Percentiles rank a stretch among this genome's conserved stretches.
Conservation (phyloP, 2,888 invertebrate genomes). For the Hesperia comma region DNA sequence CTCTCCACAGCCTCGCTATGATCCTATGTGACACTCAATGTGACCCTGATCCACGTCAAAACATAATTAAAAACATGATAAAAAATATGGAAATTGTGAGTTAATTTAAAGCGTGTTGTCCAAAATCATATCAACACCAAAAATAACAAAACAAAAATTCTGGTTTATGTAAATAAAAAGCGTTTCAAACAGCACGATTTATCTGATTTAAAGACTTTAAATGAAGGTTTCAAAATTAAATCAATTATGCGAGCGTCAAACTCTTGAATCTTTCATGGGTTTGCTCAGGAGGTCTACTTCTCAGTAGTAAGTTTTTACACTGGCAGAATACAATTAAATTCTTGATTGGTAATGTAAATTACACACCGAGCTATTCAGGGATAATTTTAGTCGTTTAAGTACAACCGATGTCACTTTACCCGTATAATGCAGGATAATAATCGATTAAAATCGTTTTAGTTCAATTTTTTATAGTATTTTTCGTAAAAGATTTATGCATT, state of each 20-base stretch:
- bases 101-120: too few species aligned
- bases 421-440: neutral
- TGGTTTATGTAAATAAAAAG: neutral
- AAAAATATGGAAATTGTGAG: too few species aligned
- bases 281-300: conserved; percentile 27
- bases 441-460: neutral
- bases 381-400: neutral
- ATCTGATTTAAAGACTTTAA: conserved; percentile 26
- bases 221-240: conserved; percentile 31
- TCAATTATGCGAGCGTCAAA: conserved; percentile 36
- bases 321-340: conserved; percentile 21
- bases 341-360: conserved; percentile 20
- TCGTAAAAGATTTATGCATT: too few species aligned
- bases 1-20: too few species aligned
- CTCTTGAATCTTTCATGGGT: conserved; percentile 32
- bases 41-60: too few species aligned
- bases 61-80: too few species aligned
- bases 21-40: too few species aligned
- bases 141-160: too few species aligned
- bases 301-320: conserved; percentile 20
- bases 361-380: neutral
- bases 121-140: too few species aligned
- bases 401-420: neutral
- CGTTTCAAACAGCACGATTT: conserved; percentile 4
- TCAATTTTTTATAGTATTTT: neutral